A percentile compares a stretch with the other conserved stretches of the same genome.
phyloP scores from a whole-genome alignment of 2,888 invertebrate genomes.

The Dynastes grantii region DNA sequence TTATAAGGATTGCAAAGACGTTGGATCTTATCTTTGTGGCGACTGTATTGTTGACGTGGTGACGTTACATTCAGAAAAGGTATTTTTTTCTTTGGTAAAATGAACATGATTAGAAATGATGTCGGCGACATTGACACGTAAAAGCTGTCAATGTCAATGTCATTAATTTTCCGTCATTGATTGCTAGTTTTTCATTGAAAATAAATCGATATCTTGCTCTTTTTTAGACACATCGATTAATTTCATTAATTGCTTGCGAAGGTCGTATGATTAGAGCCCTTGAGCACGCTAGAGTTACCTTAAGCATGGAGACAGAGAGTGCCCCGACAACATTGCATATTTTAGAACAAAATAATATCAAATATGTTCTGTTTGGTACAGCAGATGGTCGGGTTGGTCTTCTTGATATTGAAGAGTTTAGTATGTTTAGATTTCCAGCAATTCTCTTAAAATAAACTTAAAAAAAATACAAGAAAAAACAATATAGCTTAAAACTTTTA shows the following conservation, averaged over 20 bases:
- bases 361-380: slow-evolving; percentile 87
- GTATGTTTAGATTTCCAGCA: background rate
- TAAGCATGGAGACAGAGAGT: slow-evolving; percentile 72
- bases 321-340: slow-evolving; percentile 77
- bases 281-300: slow-evolving; percentile 81
- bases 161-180: background rate
- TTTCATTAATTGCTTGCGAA: slow-evolving; percentile 85
- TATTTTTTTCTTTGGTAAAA: slow-evolving; percentile 59
- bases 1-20: slow-evolving; percentile 91
- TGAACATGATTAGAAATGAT: background rate
- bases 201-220: slow-evolving; percentile 37
- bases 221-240: slow-evolving; percentile 75
- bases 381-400: slow-evolving; percentile 92
- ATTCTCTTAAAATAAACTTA: no score
- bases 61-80: slow-evolving; percentile 76
- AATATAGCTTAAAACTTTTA: no score
- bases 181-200: background rate
- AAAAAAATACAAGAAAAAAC: no score
- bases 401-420: slow-evolving; percentile 75
- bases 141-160: background rate
- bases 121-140: no score
- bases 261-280: slow-evolving; percentile 86
- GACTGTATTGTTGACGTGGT: slow-evolving; percentile 91
- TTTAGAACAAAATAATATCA: slow-evolving; percentile 80
- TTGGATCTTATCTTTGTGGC: slow-evolving; percentile 89